These are phyloP conservation scores for Heliangelus exortis DNA, from an alignment of 2,797 vertebrate species.

Conservation along the genomic window DNA sequence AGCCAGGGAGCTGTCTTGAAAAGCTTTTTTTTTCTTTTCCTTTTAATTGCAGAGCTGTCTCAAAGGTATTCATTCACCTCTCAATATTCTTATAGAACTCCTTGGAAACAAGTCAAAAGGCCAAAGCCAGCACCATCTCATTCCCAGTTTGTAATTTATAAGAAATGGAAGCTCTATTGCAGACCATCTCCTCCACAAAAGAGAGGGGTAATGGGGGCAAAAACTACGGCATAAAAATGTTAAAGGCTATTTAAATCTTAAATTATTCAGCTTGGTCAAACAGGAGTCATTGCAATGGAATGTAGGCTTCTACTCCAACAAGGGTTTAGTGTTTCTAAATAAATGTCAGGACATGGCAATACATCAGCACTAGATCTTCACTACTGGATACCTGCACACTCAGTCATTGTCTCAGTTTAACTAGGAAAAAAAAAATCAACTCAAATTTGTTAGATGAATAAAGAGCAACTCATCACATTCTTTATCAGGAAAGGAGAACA, in stretches of 20 bases:
- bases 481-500: neutral
- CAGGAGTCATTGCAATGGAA: constrained; percentile 41
- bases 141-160: neutral
- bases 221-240: neutral
- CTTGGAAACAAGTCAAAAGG: neutral
- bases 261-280: neutral
- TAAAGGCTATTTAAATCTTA: constrained; percentile 41
- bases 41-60: neutral
- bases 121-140: neutral
- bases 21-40: neutral
- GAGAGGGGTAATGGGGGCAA: too few species aligned
- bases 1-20: neutral
- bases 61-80: neutral
- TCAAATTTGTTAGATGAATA: neutral
- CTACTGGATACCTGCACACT: neutral
- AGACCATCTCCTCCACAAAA: neutral
- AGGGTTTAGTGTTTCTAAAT: constrained; percentile 42
- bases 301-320: constrained; percentile 22
- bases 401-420: neutral
- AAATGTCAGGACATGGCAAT: constrained; percentile 9
- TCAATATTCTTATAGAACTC: neutral
- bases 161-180: neutral
- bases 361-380: neutral
- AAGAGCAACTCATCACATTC: neutral
- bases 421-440: neutral